A percentile compares a stretch with the other conserved stretches of the same genome.
phyloP scores from a whole-genome alignment of 1,140 invertebrate species.

The Drepana arcuata region DNA sequence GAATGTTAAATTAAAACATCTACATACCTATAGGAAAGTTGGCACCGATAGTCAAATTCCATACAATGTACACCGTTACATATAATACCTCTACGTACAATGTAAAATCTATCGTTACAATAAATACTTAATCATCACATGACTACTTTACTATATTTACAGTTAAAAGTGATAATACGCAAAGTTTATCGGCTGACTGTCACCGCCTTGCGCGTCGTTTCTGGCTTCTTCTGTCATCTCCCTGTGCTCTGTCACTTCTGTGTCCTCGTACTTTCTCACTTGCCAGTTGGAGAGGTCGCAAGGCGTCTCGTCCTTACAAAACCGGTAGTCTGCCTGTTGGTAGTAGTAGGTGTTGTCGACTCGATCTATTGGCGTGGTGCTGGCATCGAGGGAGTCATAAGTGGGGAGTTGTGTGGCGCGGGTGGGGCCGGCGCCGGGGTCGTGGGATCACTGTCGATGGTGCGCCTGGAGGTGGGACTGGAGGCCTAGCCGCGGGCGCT shows the following conservation, averaged over 20 bases:
- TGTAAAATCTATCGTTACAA: slow-evolving; percentile 47
- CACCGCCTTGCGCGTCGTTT: slow-evolving; percentile 19
- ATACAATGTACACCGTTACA: slow-evolving; percentile 16
- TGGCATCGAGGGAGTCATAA: too few relatives aligned
- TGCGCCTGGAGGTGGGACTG: slow-evolving; percentile 38
- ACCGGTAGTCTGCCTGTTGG: too few relatives aligned
- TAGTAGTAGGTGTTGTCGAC: too few relatives aligned
- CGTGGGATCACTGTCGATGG: slow-evolving; percentile 53
- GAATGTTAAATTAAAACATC: slow-evolving; percentile 6
- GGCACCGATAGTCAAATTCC: slow-evolving; percentile 27
- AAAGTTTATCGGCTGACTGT: slow-evolving; percentile 59
- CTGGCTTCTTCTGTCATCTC: too few relatives aligned
- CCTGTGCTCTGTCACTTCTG: too few relatives aligned
- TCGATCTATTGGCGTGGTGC: too few relatives aligned
- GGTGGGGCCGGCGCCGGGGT: slow-evolving; percentile 15
- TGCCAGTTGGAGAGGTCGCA: slow-evolving; percentile 56
- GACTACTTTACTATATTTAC: slow-evolving; percentile 47
- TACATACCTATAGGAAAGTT: slow-evolving; percentile 20
- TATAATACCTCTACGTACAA: slow-evolving; percentile 42
- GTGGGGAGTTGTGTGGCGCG: too few relatives aligned
- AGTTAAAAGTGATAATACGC: slow-evolving; percentile 63
- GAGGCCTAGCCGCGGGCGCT: slow-evolving; percentile 57
- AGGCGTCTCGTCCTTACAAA: slow-evolving; percentile 29
- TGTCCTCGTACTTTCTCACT: slow-evolving; percentile 19
- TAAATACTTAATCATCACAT: slow-evolving; percentile 52